Percentiles rank a stretch among this genome's conserved stretches.
Evolutionary conservation across 2,113 vertebrate genomes (phyloP).

Genomic region (Austrofundulus limnaeus): DNA sequence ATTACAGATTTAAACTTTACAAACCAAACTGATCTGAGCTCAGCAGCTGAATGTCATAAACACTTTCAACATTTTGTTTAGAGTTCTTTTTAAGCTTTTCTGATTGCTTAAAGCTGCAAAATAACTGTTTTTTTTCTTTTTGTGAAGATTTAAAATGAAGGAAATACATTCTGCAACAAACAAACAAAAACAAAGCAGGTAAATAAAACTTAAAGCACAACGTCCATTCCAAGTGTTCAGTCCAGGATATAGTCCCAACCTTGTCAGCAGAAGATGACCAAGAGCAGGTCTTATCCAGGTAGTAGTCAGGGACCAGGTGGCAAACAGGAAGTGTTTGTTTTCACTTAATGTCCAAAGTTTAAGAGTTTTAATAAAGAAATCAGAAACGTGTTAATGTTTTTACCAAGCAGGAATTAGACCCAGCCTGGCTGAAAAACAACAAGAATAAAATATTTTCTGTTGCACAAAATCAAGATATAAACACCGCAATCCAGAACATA

Average conservation of each 20-base stretch:
- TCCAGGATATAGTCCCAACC: constrained; percentile 34
- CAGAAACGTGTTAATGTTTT: background rate
- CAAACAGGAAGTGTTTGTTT: background rate
- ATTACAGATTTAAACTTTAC: constrained; percentile 45
- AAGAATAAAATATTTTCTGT: too few relatives aligned
- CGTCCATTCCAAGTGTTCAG: background rate
- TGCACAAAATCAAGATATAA: too few relatives aligned
- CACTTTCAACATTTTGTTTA: background rate
- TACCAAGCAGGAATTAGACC: constrained; percentile 38
- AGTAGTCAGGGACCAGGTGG: constrained; percentile 2
- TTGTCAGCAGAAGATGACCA: background rate
- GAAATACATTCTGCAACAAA: background rate
- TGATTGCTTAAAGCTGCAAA: background rate
- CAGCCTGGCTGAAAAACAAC: too few relatives aligned
- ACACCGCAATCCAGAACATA: constrained; percentile 1
- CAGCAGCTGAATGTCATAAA: background rate
- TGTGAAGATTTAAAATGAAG: background rate
- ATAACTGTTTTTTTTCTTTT: too few relatives aligned
- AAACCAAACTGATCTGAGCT: constrained; percentile 15
- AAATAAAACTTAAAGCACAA: constrained; percentile 14
- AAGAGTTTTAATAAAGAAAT: background rate
- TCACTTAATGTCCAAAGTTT: background rate
- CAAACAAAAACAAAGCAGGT: constrained; percentile 15
- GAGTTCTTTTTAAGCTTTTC: background rate
- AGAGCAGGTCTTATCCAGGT: constrained; percentile 12